A percentile compares a stretch with the other conserved stretches of the same genome.
phyloP scores from a whole-genome alignment of 2,113 vertebrate species.

The Xiphorhynchus elegans region DNA sequence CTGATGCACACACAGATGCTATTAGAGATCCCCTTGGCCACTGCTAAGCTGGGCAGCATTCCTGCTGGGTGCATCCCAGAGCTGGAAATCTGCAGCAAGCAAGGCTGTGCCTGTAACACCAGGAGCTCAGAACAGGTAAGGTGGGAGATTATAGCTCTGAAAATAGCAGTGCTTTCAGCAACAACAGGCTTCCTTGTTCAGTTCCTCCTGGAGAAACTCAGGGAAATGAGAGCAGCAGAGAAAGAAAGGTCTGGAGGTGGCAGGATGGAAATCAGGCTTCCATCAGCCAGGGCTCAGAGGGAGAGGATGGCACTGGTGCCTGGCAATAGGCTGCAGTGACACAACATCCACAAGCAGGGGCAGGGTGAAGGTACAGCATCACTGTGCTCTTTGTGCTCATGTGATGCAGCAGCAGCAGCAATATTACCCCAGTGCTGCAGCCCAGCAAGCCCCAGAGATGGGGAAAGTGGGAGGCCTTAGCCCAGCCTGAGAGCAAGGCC shows the following conservation, averaged over 20 bases:
- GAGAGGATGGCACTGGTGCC: background rate
- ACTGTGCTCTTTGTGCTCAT: fast-evolving
- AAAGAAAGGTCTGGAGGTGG: background rate
- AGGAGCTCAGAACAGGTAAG: background rate
- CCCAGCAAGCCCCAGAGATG: background rate
- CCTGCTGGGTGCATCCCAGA: background rate
- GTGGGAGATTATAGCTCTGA: background rate
- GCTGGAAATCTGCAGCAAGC: background rate
- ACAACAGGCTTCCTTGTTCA: background rate
- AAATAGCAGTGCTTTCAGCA: background rate
- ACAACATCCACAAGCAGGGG: fast-evolving
- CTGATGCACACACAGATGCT: slow-evolving; percentile 19
- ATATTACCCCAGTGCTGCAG: background rate
- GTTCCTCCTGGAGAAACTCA: background rate
- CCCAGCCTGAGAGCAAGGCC: background rate
- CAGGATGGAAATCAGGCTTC: background rate
- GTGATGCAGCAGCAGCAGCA: background rate
- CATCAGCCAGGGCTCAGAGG: background rate
- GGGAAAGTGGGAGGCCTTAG: background rate
- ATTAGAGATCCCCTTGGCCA: slow-evolving; percentile 21
- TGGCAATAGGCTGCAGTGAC: background rate
- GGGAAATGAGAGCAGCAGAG: background rate
- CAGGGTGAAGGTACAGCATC: background rate
- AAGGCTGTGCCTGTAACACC: background rate
- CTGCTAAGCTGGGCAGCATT: background rate